Percentiles rank a stretch among this genome's conserved stretches.
phyloP scores from a whole-genome alignment of 2,113 vertebrate species.

The Sigmodon hispidus region DNA sequence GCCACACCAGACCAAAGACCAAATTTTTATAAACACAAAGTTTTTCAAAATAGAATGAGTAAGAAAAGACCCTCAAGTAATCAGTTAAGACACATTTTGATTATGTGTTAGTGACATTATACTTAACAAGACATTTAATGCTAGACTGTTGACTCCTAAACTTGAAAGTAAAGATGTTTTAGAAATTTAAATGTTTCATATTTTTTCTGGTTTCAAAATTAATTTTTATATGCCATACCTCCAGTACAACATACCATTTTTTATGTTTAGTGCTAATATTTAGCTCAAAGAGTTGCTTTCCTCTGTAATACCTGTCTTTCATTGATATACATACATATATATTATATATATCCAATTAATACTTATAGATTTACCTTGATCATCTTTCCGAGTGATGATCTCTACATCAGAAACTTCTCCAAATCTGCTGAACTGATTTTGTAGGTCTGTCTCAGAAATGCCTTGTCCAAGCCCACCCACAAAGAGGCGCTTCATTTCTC shows the following conservation, averaged over 20 bases:
- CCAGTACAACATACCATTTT: not conserved
- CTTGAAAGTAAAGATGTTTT: not conserved
- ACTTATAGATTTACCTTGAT: constrained; percentile 86
- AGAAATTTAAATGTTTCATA: constrained; percentile 23
- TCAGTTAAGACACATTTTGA: not conserved
- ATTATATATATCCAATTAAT: not conserved
- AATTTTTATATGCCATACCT: not conserved
- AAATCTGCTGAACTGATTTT: constrained; percentile 94
- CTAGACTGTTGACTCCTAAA: not conserved
- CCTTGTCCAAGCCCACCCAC: constrained; percentile 92
- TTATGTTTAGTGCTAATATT: not conserved
- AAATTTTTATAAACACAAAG: constrained; percentile 38
- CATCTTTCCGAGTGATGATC: constrained; percentile 91
- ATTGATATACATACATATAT: too few relatives aligned
- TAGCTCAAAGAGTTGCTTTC: not conserved
- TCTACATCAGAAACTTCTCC: constrained; percentile 92
- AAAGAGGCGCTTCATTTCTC: constrained; percentile 88
- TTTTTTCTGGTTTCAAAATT: constrained; percentile 31
- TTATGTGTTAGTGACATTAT: not conserved
- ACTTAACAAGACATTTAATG: not conserved
- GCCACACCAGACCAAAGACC: not conserved
- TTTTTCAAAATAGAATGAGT: not conserved
- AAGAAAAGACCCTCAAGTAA: not conserved
- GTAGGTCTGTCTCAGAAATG: constrained; percentile 91
- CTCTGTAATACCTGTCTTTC: not conserved